phyloP scores from a whole-genome alignment of 2,797 vertebrate genomes.

The Crocidura indochinensis region DNA sequence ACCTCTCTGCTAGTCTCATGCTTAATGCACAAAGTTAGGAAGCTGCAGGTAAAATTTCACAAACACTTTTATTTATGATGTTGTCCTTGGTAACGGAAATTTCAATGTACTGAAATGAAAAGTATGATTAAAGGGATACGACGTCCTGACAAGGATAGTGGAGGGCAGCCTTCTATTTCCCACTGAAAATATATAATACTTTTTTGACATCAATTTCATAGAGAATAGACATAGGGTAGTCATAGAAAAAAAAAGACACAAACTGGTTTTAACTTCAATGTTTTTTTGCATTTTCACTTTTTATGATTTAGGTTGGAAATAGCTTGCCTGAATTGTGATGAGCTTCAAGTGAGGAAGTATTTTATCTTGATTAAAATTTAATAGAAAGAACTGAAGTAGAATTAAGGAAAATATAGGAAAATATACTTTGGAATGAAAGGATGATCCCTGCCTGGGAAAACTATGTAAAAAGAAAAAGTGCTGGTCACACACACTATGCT shows the following conservation, averaged over 20 bases:
- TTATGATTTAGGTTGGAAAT: conserved; percentile 84
- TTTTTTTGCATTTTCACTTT: conserved; percentile 84
- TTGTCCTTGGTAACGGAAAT: conserved; percentile 97
- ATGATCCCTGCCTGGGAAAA: conserved; percentile 19
- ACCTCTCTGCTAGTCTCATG: conserved; percentile 93
- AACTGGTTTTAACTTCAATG: conserved; percentile 88
- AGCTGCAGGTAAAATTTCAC: conserved; percentile 95
- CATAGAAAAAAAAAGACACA: conserved; percentile 89
- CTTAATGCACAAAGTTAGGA: conserved; percentile 95
- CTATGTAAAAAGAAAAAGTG: background rate
- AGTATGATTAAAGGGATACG: conserved; percentile 97
- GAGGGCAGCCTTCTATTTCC: conserved; percentile 94
- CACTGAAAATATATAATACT: conserved; percentile 94
- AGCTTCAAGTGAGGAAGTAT: conserved; percentile 72
- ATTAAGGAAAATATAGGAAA: conserved; percentile 28
- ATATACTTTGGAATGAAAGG: background rate
- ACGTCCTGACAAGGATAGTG: conserved; percentile 93
- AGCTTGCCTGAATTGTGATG: conserved; percentile 70
- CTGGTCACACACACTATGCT: no score
- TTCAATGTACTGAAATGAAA: conserved; percentile 98
- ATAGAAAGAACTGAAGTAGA: conserved; percentile 70
- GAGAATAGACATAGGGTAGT: conserved; percentile 94
- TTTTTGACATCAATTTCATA: conserved; percentile 94
- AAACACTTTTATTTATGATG: conserved; percentile 98
- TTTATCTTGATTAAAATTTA: conserved; percentile 64